These are phyloP conservation scores for Sylvia atricapilla DNA, from an alignment of 2,113 vertebrate species.

Conservation along the genomic window DNA sequence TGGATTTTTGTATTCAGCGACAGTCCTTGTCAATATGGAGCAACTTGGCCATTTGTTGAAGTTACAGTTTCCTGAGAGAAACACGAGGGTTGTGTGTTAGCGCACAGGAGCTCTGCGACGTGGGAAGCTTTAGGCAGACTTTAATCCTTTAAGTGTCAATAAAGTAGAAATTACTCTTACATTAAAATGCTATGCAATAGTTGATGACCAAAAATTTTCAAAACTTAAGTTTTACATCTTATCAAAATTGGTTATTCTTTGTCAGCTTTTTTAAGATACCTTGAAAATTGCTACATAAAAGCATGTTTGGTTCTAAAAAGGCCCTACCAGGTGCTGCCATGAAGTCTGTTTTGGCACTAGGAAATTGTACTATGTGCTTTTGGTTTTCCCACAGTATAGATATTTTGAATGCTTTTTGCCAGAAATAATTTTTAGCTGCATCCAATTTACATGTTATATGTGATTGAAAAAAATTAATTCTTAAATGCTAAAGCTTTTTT, in stretches of 20 bases:
- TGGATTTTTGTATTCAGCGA: not conserved
- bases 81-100: not conserved
- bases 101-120: rapidly evolving
- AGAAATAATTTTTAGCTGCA: constrained; percentile 4
- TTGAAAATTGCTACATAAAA: not conserved
- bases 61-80: not conserved
- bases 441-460: constrained; percentile 12
- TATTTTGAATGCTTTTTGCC: constrained; percentile 30
- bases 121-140: not conserved
- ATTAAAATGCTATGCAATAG: not conserved
- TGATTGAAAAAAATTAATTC: not conserved
- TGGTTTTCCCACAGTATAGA: constrained; percentile 3
- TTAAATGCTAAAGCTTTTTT: constrained; percentile 17
- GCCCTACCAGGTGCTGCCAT: not conserved
- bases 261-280: not conserved
- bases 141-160: not conserved
- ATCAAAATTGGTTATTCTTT: not conserved
- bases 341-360: constrained; percentile 21
- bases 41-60: not conserved
- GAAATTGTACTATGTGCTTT: constrained; percentile 12
- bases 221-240: not conserved
- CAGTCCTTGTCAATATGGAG: not conserved
- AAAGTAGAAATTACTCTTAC: not conserved
- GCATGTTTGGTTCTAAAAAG: not conserved
- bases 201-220: not conserved